Base-by-base conservation (phyloP, 2,113 vertebrate species). In the Oncorhynchus keta region DNA sequence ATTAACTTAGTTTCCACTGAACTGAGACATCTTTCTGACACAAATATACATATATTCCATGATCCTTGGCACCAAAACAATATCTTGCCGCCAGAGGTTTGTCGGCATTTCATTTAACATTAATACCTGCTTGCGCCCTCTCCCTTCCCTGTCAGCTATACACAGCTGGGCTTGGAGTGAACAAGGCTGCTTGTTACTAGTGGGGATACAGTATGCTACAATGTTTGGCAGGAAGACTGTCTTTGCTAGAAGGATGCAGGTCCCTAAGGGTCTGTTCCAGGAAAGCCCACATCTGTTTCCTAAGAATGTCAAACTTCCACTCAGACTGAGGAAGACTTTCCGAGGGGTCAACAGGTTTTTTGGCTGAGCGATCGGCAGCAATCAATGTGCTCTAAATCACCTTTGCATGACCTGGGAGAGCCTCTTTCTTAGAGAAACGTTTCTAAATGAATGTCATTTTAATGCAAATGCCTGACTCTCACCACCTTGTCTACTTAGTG, bases 181-280 rank as follows among this genome's bases (percentile, higher is more conserved):
- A 55, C 51, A 55, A 18, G 51, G 51, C 51, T 55, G 51, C 51
- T 18, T 18, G 51, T 55, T 14, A 55, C 51, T 66, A 70, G 24
- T 73, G 30, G 59, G 20, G 22, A 75, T n/a, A 32, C 22, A 75
- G 57, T 70, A 68, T 73, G 62, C 57, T 64, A 62, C 32, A 30
- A 45, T 35, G 68, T 45, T 75, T 75, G 70, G 67, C 32, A 57
- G 13, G 32, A 62, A 7, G 32, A 6, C 62, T 74, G 18, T 66
- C 57, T 69, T 26, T 72, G 72, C 13, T 51, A 61, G 1, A 65
- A 26, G 57, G 13, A 55, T 16, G 51, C 51, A 55, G 51, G 51
- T 55, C 51, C 51, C 14, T 55, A 5, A 55, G 16, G 16, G 51
- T 16, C 51, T 55, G 16, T 55, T 55, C 51, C 14, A 55, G 51